Evolutionary conservation across 2,888 invertebrate species (phyloP).

Genomic region (Candidula unifasciata): DNA sequence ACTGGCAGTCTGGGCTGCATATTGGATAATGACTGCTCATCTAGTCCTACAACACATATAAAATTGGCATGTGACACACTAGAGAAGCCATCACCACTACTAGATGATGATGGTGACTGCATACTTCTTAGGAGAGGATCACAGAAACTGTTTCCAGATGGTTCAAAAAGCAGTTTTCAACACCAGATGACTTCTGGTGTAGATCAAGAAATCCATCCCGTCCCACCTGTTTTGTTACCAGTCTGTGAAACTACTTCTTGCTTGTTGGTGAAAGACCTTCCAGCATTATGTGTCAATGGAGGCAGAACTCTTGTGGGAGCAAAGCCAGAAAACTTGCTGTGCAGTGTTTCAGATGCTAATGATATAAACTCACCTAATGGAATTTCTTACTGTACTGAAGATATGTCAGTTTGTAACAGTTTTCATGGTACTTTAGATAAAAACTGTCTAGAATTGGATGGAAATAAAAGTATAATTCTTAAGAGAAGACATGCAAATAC

Average conservation of each 20-base stretch:
- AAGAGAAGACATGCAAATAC: not conserved
- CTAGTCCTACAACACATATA: not conserved
- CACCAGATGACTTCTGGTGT: not conserved
- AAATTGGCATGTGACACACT: not conserved
- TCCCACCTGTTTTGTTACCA: not conserved
- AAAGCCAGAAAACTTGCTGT: too few relatives aligned
- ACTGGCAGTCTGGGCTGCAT: too few relatives aligned
- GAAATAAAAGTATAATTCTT: conserved; percentile 24
- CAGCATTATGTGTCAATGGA: too few relatives aligned
- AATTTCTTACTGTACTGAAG: not conserved
- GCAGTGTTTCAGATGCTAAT: too few relatives aligned
- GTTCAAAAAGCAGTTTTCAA: not conserved
- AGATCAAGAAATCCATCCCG: not conserved
- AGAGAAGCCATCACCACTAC: not conserved
- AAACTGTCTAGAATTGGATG: conserved; percentile 3
- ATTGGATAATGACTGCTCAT: not conserved
- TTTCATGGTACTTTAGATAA: not conserved
- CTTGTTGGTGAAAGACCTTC: too few relatives aligned
- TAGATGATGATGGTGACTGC: conserved; percentile 37
- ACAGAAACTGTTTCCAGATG: not conserved
- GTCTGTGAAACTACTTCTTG: too few relatives aligned
- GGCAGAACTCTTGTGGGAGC: too few relatives aligned
- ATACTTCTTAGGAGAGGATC: not conserved
- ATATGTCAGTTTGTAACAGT: not conserved
- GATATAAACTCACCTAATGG: too few relatives aligned